A percentile compares a stretch with the other conserved stretches of the same genome.
These are phyloP conservation scores for Cochlearius cochlearius DNA, from an alignment of 2,113 vertebrate species.

Conservation along the genomic window DNA sequence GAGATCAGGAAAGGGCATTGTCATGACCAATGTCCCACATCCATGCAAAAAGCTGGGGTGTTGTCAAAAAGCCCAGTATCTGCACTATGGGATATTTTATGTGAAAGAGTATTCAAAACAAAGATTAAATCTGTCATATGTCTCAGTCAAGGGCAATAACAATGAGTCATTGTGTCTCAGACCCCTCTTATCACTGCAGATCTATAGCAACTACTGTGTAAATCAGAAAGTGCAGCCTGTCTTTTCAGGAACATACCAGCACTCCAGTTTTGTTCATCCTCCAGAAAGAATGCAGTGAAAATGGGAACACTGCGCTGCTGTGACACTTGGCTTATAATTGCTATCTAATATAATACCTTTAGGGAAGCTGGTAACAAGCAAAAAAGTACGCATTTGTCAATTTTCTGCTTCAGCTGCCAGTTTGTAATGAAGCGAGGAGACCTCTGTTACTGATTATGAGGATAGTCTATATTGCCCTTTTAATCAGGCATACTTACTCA, in stretches of 20 bases:
- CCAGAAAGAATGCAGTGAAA: background rate
- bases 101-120: background rate
- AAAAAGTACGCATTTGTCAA: background rate
- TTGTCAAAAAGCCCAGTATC: background rate
- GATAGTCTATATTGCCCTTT: background rate
- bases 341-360: background rate
- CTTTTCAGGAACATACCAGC: background rate
- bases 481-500: slow-evolving; percentile 1
- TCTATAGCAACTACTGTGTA: background rate
- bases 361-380: slow-evolving; percentile 16
- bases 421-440: slow-evolving; percentile 1
- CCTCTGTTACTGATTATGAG: background rate
- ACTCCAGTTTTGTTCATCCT: background rate
- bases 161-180: background rate
- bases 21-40: background rate
- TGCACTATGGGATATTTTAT: background rate
- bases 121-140: background rate
- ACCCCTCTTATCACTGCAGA: background rate
- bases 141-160: background rate
- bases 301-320: background rate
- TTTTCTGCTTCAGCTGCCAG: slow-evolving; percentile 1
- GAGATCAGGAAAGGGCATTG: background rate
- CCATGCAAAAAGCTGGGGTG: background rate
- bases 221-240: background rate
- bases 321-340: background rate